phyloP scores from a whole-genome alignment of 2,797 vertebrate species.

The Pteronotus mesoamericanus region DNA sequence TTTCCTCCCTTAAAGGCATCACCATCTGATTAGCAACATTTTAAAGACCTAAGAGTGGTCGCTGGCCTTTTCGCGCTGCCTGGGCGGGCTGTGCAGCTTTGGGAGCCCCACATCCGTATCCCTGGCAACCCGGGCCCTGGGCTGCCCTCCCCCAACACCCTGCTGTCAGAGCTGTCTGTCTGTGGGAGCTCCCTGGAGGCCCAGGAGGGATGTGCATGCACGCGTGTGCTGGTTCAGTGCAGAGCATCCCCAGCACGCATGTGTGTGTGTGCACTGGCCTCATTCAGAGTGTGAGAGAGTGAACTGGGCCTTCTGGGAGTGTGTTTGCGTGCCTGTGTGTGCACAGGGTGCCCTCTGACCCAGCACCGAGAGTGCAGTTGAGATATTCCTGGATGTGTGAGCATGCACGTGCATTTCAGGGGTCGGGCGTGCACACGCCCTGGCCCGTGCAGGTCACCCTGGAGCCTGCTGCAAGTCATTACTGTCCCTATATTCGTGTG shows the following conservation, averaged over 20 bases:
- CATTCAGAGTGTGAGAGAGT: background rate
- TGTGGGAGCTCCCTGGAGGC: constrained; percentile 53
- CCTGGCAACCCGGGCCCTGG: constrained; percentile 45
- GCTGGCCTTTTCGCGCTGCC: constrained; percentile 6
- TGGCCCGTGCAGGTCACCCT: background rate
- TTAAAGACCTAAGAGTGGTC: background rate
- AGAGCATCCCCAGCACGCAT: background rate
- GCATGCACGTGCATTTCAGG: background rate
- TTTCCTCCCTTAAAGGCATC: background rate
- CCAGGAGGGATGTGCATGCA: background rate
- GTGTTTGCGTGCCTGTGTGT: background rate
- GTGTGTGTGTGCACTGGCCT: background rate
- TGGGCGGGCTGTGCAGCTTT: background rate
- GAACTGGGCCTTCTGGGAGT: background rate
- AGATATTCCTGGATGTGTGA: background rate
- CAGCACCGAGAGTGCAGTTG: fast-evolving
- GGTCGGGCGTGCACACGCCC: fast-evolving
- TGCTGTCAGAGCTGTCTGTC: constrained; percentile 49
- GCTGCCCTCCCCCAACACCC: background rate
- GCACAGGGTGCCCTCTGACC: background rate
- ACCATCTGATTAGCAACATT: constrained; percentile 1
- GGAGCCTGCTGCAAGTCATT: background rate
- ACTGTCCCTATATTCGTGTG: background rate
- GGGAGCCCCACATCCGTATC: constrained; percentile 42
- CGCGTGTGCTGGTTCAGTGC: background rate